phyloP scores from a whole-genome alignment of 2,797 vertebrate species.

The Crocidura indochinensis region DNA sequence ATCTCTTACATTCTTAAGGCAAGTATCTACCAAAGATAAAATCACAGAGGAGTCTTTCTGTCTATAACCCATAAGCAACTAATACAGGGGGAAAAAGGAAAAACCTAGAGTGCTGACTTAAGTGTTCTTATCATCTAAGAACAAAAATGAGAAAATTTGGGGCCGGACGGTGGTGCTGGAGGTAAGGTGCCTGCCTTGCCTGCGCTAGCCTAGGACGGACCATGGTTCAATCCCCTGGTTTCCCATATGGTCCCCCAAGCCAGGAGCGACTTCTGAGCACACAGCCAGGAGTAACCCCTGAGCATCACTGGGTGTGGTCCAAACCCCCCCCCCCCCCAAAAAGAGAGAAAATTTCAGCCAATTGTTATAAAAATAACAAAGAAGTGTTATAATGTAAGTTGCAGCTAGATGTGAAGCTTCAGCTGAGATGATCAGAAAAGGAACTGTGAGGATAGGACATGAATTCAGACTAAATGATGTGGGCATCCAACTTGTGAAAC shows the following conservation, averaged over 20 bases:
- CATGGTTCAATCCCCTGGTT: no score
- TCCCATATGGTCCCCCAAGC: no score
- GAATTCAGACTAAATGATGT: not conserved
- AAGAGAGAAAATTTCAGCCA: slow-evolving; percentile 37
- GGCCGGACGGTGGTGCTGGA: no score
- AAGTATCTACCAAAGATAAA: not conserved
- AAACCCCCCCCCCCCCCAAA: no score
- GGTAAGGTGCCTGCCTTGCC: no score
- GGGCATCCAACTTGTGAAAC: not conserved
- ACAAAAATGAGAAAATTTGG: slow-evolving; percentile 30
- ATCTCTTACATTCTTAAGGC: not conserved
- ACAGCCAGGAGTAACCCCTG: no score
- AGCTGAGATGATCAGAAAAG: not conserved
- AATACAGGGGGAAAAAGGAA: not conserved
- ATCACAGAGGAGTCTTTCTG: not conserved
- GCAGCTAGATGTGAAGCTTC: not conserved
- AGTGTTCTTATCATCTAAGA: not conserved
- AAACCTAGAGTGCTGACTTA: slow-evolving; percentile 12
- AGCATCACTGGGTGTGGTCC: no score
- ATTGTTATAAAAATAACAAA: not conserved
- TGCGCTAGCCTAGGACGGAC: no score
- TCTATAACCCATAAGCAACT: not conserved
- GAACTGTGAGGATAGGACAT: not conserved
- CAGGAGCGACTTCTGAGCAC: no score
- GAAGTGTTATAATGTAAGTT: not conserved